Evolutionary conservation across 2,888 invertebrate genomes (phyloP), one percentile per base, ranked within the genome.

Genomic region (Bellardia pandia): DNA sequence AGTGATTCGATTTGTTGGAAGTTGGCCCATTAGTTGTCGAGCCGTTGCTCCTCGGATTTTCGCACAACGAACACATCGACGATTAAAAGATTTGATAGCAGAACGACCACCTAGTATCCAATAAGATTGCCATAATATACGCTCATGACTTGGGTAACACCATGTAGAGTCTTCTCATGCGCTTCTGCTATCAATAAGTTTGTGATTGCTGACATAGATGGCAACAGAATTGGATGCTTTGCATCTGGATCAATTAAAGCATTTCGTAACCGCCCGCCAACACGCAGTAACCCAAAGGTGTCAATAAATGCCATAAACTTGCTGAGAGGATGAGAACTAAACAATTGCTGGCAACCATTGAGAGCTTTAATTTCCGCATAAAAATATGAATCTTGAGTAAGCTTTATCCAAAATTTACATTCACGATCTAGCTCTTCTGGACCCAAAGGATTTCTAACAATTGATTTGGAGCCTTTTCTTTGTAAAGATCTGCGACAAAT

Each of bases 1-100:
- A 40, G 58, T 88, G 3, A 69, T 80, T 42, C 82, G 60, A 7
- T 66, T 66, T 6, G 42, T 58, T 58, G 85, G 79, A n/a, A 89
- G 84, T 71, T 87, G 85, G 8, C 86, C 87, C 82, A 85, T 87
- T 6, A 84, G 86, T 56, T 87, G 84, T 11, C 53, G 51, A 51
- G 74, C 75, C 8, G 58, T 69, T 69, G 45, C 60, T 68, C 71
- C 62, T 56, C 85, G 23, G 13, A 78, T 78, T 53, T 68, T 72
- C 40, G 84, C 78, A 66, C 82, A 83, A 40, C 64, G 23, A 13
- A 68, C 58, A 68, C 75, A 83, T 60, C 51, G 60, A 23, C 68
- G 60, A 13, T 69, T 72, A 48, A 72, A 75, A 2, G 72, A 11
- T 77, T 84, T 84, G 3, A 71, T 71, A 56, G 71, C 40, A 2